phyloP scores from a whole-genome alignment of 1,140 invertebrate species.

The Drosophila teissieri region DNA sequence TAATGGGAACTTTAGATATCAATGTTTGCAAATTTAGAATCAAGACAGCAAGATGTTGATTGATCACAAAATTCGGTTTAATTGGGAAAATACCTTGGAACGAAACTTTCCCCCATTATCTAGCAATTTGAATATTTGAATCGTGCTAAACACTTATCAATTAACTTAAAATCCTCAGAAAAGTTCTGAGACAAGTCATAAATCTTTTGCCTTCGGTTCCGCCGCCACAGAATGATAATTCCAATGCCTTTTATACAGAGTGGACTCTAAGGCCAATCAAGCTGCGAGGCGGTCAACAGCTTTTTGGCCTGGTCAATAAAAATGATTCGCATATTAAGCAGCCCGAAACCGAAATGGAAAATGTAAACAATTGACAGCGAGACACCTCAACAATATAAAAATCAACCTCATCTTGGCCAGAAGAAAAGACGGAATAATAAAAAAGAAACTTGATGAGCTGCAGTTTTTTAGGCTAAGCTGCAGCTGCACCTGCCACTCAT shows the following conservation, averaged over 20 bases:
- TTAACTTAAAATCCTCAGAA: conserved; percentile 5
- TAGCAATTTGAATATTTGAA: neutral
- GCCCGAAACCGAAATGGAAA: conserved; percentile 55
- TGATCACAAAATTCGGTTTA: neutral
- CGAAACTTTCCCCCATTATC: neutral
- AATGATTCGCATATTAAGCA: conserved; percentile 77
- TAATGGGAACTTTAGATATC: too few relatives aligned
- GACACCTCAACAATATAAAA: conserved; percentile 22
- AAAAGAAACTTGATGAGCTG: conserved; percentile 55
- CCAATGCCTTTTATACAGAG: conserved; percentile 42
- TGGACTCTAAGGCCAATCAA: conserved; percentile 50
- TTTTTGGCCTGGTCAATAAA: conserved; percentile 66
- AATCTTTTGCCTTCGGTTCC: conserved; percentile 17
- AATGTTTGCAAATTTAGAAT: too few relatives aligned
- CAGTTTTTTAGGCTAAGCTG: conserved; percentile 48
- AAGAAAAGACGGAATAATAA: conserved; percentile 33
- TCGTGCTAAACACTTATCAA: neutral
- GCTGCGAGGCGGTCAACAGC: conserved; percentile 59
- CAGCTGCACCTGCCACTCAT: conserved; percentile 53
- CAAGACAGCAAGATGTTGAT: too few relatives aligned
- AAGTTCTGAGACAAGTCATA: neutral
- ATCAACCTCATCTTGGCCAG: conserved; percentile 31
- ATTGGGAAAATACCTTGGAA: neutral
- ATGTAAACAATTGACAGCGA: conserved; percentile 72
- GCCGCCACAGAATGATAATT: conserved; percentile 42